These are phyloP conservation scores for Amaurobius ferox DNA, from an alignment of 2,888 invertebrate species.

Conservation along the genomic window DNA sequence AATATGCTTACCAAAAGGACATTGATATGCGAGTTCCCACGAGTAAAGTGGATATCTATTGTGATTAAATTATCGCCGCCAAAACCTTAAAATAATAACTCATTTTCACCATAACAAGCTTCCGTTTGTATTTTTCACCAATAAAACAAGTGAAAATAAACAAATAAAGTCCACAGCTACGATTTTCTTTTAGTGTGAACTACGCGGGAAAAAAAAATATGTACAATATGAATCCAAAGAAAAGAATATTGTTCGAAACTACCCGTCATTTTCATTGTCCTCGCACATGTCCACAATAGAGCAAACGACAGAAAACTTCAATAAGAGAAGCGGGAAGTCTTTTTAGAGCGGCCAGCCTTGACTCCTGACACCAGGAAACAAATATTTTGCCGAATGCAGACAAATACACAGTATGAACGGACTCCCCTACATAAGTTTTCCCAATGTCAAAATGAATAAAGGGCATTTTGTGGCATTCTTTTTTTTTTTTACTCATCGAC, in stretches of 20 bases:
- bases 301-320: background rate
- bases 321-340: conserved; percentile 12
- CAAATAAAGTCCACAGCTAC: too few species aligned
- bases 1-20: too few species aligned
- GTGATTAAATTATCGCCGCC: too few species aligned
- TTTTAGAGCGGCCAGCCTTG: conserved; percentile 26
- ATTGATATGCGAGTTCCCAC: too few species aligned
- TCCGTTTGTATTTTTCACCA: too few species aligned
- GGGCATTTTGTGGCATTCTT: too few species aligned
- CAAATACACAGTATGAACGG: background rate
- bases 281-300: background rate
- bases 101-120: too few species aligned
- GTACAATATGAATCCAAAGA: background rate
- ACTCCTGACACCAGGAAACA: conserved; percentile 7
- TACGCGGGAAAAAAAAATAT: background rate
- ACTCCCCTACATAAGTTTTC: background rate
- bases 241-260: background rate
- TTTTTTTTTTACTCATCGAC: too few species aligned
- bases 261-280: background rate
- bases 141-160: too few species aligned
- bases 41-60: too few species aligned
- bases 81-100: too few species aligned
- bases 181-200: too few species aligned
- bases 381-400: background rate
- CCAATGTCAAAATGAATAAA: background rate